These are phyloP conservation scores for Brachyhypopomus occidentalis DNA, from an alignment of 2,113 vertebrate species.

Conservation along the genomic window DNA sequence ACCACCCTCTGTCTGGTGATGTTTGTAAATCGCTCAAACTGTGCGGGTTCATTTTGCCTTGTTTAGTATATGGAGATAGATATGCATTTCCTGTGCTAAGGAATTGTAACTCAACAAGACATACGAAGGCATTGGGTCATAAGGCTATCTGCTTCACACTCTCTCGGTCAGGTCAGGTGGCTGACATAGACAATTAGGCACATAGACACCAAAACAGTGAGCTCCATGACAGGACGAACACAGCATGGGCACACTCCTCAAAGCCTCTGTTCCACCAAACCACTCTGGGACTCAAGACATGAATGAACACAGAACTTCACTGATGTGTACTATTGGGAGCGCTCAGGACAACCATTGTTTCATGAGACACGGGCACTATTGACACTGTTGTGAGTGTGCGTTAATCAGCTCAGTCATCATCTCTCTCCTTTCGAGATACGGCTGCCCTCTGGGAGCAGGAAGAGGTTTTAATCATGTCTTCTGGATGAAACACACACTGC, in stretches of 20 bases:
- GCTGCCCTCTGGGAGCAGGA: neutral
- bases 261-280: neutral
- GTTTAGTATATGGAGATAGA: too few relatives aligned
- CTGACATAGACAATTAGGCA: slow-evolving; percentile 51
- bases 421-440: slow-evolving; percentile 13
- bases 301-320: neutral
- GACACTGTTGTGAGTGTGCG: slow-evolving; percentile 13
- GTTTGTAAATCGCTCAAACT: neutral
- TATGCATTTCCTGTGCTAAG: neutral
- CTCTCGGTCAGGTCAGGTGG: slow-evolving; percentile 23
- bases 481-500: slow-evolving; percentile 30
- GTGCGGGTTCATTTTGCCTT: slow-evolving; percentile 9
- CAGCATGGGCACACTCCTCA: slow-evolving; percentile 10
- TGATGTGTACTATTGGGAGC: neutral
- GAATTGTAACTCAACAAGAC: neutral
- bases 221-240: slow-evolving; percentile 38
- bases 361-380: neutral
- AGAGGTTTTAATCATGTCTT: slow-evolving; percentile 43
- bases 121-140: slow-evolving; percentile 38
- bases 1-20: neutral
- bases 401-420: slow-evolving; percentile 33
- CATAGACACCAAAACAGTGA: slow-evolving; percentile 18
- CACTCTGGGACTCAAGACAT: neutral
- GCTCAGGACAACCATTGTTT: neutral
- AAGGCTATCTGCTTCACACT: slow-evolving; percentile 24